Percentiles rank a stretch among this genome's conserved stretches.
Conservation (phyloP, 2,113 vertebrate genomes). For the Baryphthengus martii region DNA sequence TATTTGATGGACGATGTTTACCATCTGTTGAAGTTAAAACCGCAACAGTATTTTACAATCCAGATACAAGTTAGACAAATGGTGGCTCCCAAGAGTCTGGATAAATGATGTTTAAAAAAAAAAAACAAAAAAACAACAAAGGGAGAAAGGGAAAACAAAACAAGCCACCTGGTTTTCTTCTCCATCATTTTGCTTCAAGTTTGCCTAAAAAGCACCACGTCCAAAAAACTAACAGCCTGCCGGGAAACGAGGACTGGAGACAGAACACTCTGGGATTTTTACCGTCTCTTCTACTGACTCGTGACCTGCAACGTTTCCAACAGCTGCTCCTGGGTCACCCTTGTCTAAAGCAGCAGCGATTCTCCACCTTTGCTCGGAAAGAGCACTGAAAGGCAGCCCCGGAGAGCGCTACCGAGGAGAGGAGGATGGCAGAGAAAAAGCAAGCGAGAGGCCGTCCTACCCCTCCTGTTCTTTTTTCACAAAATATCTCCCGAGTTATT, state of each 20-base stretch:
- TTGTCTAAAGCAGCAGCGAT: background rate
- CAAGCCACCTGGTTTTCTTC: background rate
- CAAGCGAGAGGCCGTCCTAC: background rate
- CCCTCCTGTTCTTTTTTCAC: background rate
- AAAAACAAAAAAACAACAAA: no score
- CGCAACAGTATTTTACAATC: background rate
- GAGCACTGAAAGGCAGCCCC: background rate
- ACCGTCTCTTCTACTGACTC: background rate
- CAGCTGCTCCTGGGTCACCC: background rate
- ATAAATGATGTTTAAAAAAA: background rate
- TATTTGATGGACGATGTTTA: background rate
- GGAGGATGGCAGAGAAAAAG: background rate
- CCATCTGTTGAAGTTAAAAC: background rate
- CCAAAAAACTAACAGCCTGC: background rate
- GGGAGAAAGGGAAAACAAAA: background rate
- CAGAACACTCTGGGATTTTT: background rate
- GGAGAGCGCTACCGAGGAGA: background rate
- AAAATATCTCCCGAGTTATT: background rate
- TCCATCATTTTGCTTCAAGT: background rate
- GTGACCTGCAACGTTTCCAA: background rate
- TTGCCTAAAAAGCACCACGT: background rate
- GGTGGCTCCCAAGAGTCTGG: background rate
- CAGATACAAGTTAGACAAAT: background rate
- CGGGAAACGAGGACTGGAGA: background rate
- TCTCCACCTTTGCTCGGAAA: background rate